Conservation (phyloP, 2,797 vertebrate genomes). For the Urophycis tenuis region DNA sequence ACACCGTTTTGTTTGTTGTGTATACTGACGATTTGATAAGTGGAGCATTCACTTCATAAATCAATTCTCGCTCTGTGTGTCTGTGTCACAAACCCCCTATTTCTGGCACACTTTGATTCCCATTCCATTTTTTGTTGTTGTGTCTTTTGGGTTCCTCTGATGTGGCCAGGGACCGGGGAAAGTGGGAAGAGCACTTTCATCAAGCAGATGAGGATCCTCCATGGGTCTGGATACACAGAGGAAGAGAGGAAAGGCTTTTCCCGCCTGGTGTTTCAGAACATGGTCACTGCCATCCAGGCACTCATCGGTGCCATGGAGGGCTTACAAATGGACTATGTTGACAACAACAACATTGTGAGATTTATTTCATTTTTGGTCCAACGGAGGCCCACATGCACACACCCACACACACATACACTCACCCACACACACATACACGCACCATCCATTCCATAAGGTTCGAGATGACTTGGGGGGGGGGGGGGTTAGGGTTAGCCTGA, state of each 20-base stretch:
- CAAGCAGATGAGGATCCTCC: conserved; percentile 94
- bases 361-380: no score
- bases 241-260: conserved; percentile 73
- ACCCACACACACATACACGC: no score
- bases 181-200: conserved; percentile 93
- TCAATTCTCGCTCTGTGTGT: background rate
- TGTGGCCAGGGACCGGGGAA: conserved; percentile 78
- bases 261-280: conserved; percentile 79
- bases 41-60: background rate
- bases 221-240: conserved; percentile 79
- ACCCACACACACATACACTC: no score
- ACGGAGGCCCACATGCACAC: no score
- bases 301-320: conserved; percentile 76
- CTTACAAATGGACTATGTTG: conserved; percentile 68
- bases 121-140: conserved; percentile 32
- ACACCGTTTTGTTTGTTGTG: background rate
- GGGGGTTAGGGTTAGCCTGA: no score
- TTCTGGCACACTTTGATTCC: conserved; percentile 45
- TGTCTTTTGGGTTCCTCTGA: conserved; percentile 11
- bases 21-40: background rate
- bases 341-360: conserved; percentile 74
- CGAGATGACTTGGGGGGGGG: no score
- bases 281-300: conserved; percentile 74
- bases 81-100: conserved; percentile 21
- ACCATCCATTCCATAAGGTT: no score